These are phyloP conservation scores for Tinea trinotella DNA, from an alignment of 2,888 invertebrate species.

Conservation along the genomic window DNA sequence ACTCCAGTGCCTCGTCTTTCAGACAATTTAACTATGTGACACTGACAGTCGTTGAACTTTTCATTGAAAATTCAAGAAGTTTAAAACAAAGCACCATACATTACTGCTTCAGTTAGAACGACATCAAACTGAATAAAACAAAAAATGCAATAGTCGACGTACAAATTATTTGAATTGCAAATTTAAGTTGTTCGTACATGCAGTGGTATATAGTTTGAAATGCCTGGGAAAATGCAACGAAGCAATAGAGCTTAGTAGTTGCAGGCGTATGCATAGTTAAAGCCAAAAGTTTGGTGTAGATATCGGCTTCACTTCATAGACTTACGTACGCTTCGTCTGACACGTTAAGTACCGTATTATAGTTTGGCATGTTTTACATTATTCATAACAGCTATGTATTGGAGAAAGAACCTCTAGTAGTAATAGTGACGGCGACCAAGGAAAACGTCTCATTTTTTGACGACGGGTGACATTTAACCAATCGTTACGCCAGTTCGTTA, in stretches of 20 bases:
- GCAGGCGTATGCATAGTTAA: constrained; percentile 29
- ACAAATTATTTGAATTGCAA: neutral
- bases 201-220: neutral
- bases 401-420: too few relatives aligned
- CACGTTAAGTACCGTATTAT: neutral
- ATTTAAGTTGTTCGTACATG: neutral
- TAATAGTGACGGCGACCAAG: too few relatives aligned
- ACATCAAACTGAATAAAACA: neutral
- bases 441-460: too few relatives aligned
- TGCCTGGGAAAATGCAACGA: constrained; percentile 15
- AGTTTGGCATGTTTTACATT: too few relatives aligned
- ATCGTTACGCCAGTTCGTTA: too few relatives aligned
- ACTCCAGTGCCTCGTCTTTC: constrained; percentile 13
- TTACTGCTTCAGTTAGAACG: neutral
- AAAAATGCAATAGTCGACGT: neutral
- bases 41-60: constrained; percentile 12
- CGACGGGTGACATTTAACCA: too few relatives aligned
- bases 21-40: constrained; percentile 13
- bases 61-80: neutral
- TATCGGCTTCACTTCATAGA: constrained; percentile 4
- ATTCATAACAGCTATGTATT: too few relatives aligned
- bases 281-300: constrained; percentile 28
- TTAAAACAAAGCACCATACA: neutral
- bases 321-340: neutral
- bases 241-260: constrained; percentile 25